A percentile compares a stretch with the other conserved stretches of the same genome.
phyloP scores from a whole-genome alignment of 2,113 vertebrate genomes.

The Brachirus orientalis region DNA sequence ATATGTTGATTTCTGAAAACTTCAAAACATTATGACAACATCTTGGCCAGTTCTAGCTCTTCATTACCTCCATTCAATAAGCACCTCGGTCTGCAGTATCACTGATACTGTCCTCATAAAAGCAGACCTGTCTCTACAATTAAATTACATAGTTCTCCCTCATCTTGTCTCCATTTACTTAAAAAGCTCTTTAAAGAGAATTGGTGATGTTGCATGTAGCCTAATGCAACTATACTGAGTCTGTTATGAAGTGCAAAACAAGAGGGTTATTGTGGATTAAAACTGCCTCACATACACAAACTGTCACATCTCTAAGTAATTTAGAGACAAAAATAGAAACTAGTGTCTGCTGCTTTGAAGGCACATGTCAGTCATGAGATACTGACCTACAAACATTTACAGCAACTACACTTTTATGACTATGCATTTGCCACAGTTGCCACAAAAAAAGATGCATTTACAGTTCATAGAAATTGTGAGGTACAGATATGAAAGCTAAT shows the following conservation, averaged over 20 bases:
- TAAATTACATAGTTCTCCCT: slow-evolving; percentile 26
- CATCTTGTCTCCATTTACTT: slow-evolving; percentile 41
- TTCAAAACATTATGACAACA: slow-evolving; percentile 3
- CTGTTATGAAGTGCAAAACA: slow-evolving; percentile 33
- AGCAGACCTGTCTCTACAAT: slow-evolving; percentile 38
- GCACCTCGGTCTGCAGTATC: slow-evolving; percentile 30
- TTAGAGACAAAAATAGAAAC: slow-evolving; percentile 51
- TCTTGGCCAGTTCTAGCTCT: not conserved
- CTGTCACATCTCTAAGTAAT: slow-evolving; percentile 35
- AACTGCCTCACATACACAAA: slow-evolving; percentile 7
- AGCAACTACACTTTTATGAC: no score
- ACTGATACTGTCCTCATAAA: slow-evolving; percentile 16
- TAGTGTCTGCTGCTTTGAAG: slow-evolving; percentile 42
- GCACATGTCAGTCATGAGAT: slow-evolving; percentile 67
- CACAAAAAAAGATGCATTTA: no score
- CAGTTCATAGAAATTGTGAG: no score
- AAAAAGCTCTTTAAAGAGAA: slow-evolving; percentile 6
- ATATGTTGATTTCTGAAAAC: no score
- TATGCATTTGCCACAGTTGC: no score
- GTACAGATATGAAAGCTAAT: no score
- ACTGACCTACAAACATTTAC: not conserved
- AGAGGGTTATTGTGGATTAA: slow-evolving; percentile 45
- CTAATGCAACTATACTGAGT: not conserved
- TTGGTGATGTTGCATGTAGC: slow-evolving; percentile 23
- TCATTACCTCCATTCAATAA: slow-evolving; percentile 16